Evolutionary conservation across 2,888 invertebrate species (phyloP).

Genomic region (Omphaloscelis lunosa): DNA sequence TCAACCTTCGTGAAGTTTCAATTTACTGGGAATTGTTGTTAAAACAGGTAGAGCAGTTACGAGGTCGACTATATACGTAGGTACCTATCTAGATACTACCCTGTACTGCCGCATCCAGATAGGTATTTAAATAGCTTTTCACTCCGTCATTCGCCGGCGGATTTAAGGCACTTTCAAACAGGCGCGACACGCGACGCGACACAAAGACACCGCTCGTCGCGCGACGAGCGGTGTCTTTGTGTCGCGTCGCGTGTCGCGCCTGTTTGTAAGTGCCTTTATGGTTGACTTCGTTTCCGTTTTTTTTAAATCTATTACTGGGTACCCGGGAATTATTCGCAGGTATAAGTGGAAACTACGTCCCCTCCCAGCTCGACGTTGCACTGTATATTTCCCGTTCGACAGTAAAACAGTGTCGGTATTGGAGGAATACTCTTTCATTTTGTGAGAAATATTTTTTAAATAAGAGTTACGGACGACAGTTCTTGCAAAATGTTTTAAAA

Average conservation of each 20-base stretch:
- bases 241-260: no score
- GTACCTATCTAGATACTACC: slow-evolving; percentile 31
- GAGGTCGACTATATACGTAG: not conserved
- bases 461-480: slow-evolving; percentile 1
- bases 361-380: slow-evolving; percentile 64
- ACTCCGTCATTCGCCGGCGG: slow-evolving; percentile 66
- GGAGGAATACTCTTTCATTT: slow-evolving; percentile 33
- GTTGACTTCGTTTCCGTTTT: slow-evolving; percentile 82
- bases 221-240: no score
- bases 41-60: not conserved
- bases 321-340: slow-evolving; percentile 81
- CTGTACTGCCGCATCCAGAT: slow-evolving; percentile 67
- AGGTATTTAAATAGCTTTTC: slow-evolving; percentile 78
- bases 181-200: no score
- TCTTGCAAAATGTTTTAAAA: not conserved
- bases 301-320: slow-evolving; percentile 84
- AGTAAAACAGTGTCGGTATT: slow-evolving; percentile 64
- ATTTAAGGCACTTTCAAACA: no score
- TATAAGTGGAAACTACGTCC: slow-evolving; percentile 79
- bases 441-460: slow-evolving; percentile 33
- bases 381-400: slow-evolving; percentile 72
- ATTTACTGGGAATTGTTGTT: not conserved
- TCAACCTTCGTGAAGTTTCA: not conserved
- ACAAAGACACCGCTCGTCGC: no score
- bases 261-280: no score